These are phyloP conservation scores for Liodrosophila aerea DNA, from an alignment of 2,888 invertebrate species.

Conservation along the genomic window DNA sequence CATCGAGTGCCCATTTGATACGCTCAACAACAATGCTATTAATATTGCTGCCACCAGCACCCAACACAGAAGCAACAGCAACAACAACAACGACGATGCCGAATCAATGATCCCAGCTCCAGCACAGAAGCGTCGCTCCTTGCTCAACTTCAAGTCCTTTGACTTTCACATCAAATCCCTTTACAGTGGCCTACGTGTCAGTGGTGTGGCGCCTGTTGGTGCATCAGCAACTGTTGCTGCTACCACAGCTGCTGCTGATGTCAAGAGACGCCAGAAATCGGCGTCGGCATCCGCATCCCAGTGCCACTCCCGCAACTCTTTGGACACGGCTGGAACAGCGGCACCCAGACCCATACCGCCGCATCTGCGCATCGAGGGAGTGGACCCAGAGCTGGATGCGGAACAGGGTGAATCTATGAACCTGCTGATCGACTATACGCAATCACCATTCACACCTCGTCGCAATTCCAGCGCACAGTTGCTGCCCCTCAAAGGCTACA, in stretches of 20 bases:
- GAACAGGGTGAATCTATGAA: slow-evolving; percentile 67
- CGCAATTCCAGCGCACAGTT: slow-evolving; percentile 75
- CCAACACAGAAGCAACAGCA: slow-evolving; percentile 43
- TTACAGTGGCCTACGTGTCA: slow-evolving; percentile 78
- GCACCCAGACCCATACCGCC: slow-evolving; percentile 74
- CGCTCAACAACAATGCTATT: slow-evolving; percentile 60
- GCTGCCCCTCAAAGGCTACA: slow-evolving; percentile 70
- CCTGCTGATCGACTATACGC: slow-evolving; percentile 77
- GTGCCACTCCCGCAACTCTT: slow-evolving; percentile 43
- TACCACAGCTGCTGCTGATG: too few relatives aligned
- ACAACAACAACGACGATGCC: slow-evolving; percentile 7
- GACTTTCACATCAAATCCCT: slow-evolving; percentile 82
- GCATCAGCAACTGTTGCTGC: too few relatives aligned
- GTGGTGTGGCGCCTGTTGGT: slow-evolving; percentile 3
- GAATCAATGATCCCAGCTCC: not conserved
- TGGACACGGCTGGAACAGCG: not conserved
- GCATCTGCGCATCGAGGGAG: slow-evolving; percentile 80
- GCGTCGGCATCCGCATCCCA: slow-evolving; percentile 34
- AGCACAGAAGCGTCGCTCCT: slow-evolving; percentile 55
- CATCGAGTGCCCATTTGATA: slow-evolving; percentile 55
- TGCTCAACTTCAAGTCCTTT: slow-evolving; percentile 82
- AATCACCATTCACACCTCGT: slow-evolving; percentile 78
- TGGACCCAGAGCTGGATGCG: slow-evolving; percentile 68
- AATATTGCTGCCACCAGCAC: slow-evolving; percentile 45
- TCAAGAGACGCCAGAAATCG: slow-evolving; percentile 5